Base-by-base conservation (phyloP, 2,888 invertebrate genomes). In the Erebia ligea region DNA sequence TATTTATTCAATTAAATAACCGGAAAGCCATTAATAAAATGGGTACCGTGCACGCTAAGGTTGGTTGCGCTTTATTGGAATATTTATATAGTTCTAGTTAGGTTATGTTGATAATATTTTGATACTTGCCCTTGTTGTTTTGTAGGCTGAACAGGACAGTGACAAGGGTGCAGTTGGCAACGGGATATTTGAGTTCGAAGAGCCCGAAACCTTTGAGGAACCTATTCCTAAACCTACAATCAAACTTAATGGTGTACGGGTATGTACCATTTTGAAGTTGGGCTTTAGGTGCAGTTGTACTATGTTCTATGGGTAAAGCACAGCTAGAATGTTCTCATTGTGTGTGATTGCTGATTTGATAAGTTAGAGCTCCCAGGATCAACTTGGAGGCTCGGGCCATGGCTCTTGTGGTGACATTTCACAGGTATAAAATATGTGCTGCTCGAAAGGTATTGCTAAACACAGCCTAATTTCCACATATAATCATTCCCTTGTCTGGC, bases 201-300 rank as follows among this genome's bases (percentile, higher is more conserved):
- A 91, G 58, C 82, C 84, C 0, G 68, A 82, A 0, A 86, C 86
- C 25, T 86, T 89, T 0, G 86, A 87, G 1, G 87, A 87, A 5
- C 82, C 85, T 1, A 72, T 86, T 21, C 81, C 84, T 76, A 91
- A 87, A 82, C 88, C 91, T 0, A 84, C 92, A 74, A 89, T 95
- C 69, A 91, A 93, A 70, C 85, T 95, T 4, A 94, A 94, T 65
- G 94, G 93, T 66, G 94, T 94, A 34, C 84, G 90, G 82, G 95
- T 95, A 83, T 77, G 87, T 54, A 13, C 2, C 13, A 11, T 42
- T 42, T 42, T 42, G 11, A 42, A 42, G 10, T 42, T 42, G 42
- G 9, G 11, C 6, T 34, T 34, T 34, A 25, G 34, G 34, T 34
- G 6, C 34, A 6, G 5, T 34, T 34, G 34, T 34, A 34, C 34